Evolutionary conservation across 2,797 vertebrate species (phyloP), one percentile per base, ranked within the genome.

Genomic region (Pangasius krempfi): DNA sequence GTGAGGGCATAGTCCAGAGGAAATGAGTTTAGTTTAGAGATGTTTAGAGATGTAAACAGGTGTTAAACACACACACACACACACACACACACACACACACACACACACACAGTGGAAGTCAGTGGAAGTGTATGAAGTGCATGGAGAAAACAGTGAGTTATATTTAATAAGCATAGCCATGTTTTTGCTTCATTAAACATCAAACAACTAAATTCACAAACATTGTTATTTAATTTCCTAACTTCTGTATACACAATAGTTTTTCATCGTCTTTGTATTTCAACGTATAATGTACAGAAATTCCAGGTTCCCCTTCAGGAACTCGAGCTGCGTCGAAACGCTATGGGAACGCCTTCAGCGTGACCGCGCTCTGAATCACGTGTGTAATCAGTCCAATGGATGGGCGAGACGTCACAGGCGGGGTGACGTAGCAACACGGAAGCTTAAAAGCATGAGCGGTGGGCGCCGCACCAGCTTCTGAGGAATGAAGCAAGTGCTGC

Each of bases 1-100:
- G 52, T 30, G 91, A 90, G 87, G 87, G 90, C 90, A 90, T 37
- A 72, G 86, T 92, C 88, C 91, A 16, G 75, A 70, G 60, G 47
- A 90, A 76, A 91, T 88, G 86, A 90, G 37, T 82, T 89, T 85
- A 84, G 85, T 90, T 78, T 64, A 47, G 84, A 76, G 58, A 81
- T 62, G 20, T 82, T 62, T 44, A 27, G 5, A 62, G 80, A 44
- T 82, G 83, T 87, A 92, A 90, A 80, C 86, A 89, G 86, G 88
- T 86, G 90, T 89, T 84, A 30, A 86, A 79, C 58, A 68, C 50
- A 75, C 27, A n/a, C 44, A 33, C 50, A 12, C 22, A 27, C 68
- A 85, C 66, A 70, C 47, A 75, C 50, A 56, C 50, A 68, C 84
- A 56, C 66, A 37, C 64, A 54, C 84, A 54, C 66, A 85, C 33